Conservation (phyloP, 2,888 invertebrate species). For the Andrena bucephala region DNA sequence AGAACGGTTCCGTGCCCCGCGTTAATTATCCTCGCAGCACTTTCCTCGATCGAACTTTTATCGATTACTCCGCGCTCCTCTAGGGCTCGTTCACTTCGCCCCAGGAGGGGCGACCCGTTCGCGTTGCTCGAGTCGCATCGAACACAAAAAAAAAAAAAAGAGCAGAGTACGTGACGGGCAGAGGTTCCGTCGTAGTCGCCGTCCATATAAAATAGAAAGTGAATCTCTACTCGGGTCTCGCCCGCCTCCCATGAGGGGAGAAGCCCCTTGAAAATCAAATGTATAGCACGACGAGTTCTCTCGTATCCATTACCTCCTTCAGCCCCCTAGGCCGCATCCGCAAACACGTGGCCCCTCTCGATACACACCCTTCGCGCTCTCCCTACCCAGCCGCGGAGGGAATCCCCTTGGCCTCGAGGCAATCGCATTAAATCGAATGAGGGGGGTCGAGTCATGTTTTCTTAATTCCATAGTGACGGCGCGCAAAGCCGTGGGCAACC, state of each 20-base stretch:
- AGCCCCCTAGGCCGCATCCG: slow-evolving; percentile 64
- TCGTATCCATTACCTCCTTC: slow-evolving; percentile 78
- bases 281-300: slow-evolving; percentile 68
- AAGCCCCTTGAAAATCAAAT: slow-evolving; percentile 67
- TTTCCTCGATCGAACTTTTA: slow-evolving; percentile 14
- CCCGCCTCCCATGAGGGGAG: slow-evolving; percentile 46
- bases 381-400: slow-evolving; percentile 24
- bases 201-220: slow-evolving; percentile 73
- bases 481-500: slow-evolving; percentile 42
- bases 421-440: slow-evolving; percentile 69
- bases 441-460: slow-evolving; percentile 70
- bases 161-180: slow-evolving; percentile 49
- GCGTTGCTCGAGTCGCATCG: slow-evolving; percentile 9
- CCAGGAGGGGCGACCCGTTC: not conserved
- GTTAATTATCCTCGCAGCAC: not conserved
- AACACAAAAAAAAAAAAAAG: slow-evolving; percentile 18
- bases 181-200: slow-evolving; percentile 66
- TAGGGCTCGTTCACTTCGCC: slow-evolving; percentile 14
- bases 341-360: slow-evolving; percentile 70
- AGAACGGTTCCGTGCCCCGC: not conserved
- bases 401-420: slow-evolving; percentile 45
- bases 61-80: slow-evolving; percentile 5
- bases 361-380: slow-evolving; percentile 54
- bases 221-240: slow-evolving; percentile 60
- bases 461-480: slow-evolving; percentile 71